Evolutionary conservation across 2,797 vertebrate genomes (phyloP).

Genomic region (Gambelia wislizenii): DNA sequence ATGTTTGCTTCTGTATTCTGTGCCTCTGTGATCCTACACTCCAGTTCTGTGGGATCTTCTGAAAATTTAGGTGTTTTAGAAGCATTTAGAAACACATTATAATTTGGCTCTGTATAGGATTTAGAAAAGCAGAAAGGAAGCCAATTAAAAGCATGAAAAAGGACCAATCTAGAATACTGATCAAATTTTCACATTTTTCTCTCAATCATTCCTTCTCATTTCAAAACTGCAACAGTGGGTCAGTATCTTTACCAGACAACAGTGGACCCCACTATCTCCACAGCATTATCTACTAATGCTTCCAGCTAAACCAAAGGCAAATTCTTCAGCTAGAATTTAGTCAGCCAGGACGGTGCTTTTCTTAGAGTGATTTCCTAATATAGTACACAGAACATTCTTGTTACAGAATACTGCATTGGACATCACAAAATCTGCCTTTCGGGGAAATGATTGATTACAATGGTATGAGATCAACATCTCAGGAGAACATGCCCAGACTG

Average conservation of each 20-base stretch:
- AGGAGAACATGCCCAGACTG: slow-evolving; percentile 27
- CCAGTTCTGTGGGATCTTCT: slow-evolving; percentile 87
- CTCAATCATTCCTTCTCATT: not conserved
- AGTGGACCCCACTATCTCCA: not conserved
- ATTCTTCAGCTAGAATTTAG: not conserved
- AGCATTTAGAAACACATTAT: slow-evolving; percentile 78
- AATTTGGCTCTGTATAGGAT: slow-evolving; percentile 82
- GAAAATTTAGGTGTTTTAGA: slow-evolving; percentile 80
- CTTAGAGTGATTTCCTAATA: not conserved
- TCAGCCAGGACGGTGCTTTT: not conserved
- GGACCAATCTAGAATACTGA: not conserved
- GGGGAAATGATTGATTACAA: not conserved
- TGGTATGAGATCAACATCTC: slow-evolving; percentile 4
- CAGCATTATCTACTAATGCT: not conserved
- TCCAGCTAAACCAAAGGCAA: not conserved
- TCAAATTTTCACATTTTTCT: not conserved
- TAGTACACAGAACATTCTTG: slow-evolving; percentile 10
- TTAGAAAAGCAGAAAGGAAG: slow-evolving; percentile 25
- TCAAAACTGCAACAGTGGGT: not conserved
- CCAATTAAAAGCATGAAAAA: slow-evolving; percentile 30
- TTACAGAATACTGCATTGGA: slow-evolving; percentile 1
- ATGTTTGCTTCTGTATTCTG: slow-evolving; percentile 65
- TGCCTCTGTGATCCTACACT: slow-evolving; percentile 82
- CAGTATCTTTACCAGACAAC: not conserved
- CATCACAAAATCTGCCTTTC: not conserved